phyloP scores from a whole-genome alignment of 2,888 invertebrate species.

The Mystacides longicornis region DNA sequence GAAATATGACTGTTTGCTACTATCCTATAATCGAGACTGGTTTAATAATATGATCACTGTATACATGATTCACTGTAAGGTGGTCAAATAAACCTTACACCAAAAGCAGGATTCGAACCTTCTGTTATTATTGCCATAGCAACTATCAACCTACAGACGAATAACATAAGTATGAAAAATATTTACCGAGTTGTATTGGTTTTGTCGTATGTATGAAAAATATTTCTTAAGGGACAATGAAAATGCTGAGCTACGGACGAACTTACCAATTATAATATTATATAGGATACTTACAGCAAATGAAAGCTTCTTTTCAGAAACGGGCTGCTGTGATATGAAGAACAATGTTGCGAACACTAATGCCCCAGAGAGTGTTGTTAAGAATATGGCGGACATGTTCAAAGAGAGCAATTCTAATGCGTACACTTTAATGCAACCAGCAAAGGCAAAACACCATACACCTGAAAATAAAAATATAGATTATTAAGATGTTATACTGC shows the following conservation, averaged over 20 bases:
- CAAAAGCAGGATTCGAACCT: no score
- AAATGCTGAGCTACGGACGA: no score
- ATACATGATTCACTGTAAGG: no score
- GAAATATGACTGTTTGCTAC: no score
- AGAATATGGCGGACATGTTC: slow-evolving; percentile 28
- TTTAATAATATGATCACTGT: no score
- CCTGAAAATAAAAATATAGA: slow-evolving; percentile 30
- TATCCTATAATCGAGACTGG: no score
- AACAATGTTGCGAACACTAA: slow-evolving; percentile 40
- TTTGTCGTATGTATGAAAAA: not conserved
- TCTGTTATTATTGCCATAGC: no score
- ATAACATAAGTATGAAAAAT: not conserved
- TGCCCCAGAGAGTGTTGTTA: slow-evolving; percentile 32
- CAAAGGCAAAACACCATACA: slow-evolving; percentile 39
- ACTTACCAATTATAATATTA: not conserved
- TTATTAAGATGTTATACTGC: no score
- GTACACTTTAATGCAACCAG: slow-evolving; percentile 35
- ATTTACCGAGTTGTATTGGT: not conserved
- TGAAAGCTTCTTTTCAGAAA: slow-evolving; percentile 51
- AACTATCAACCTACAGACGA: no score
- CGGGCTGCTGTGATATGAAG: slow-evolving; percentile 54
- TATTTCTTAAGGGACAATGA: not conserved
- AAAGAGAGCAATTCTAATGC: slow-evolving; percentile 32
- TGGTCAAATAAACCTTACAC: no score
- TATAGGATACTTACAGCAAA: slow-evolving; percentile 50